Conservation (phyloP, 2,888 invertebrate species). For the Tolmerus cingulatus region DNA sequence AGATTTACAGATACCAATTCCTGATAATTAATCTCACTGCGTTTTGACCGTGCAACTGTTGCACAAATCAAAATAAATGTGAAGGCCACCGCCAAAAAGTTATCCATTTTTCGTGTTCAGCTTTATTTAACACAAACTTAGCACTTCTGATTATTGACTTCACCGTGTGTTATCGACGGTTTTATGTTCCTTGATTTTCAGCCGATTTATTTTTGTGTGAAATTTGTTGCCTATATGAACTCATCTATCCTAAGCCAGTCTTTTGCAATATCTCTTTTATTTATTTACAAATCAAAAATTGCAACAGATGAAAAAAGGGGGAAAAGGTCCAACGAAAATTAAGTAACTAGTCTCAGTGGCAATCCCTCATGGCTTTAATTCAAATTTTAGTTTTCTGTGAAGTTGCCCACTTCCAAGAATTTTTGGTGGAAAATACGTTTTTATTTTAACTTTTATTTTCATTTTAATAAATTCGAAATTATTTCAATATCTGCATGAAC, state of each 20-base stretch:
- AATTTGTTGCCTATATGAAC: neutral
- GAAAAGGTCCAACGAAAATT: neutral
- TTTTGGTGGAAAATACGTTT: slow-evolving; percentile 47
- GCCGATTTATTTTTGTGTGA: neutral
- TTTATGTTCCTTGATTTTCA: neutral
- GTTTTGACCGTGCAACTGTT: neutral
- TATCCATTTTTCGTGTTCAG: neutral
- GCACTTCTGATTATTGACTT: neutral
- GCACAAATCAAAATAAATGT: neutral
- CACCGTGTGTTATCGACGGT: neutral
- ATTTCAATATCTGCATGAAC: neutral
- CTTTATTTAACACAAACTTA: neutral
- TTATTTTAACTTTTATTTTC: slow-evolving; percentile 44
- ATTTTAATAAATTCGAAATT: slow-evolving; percentile 17
- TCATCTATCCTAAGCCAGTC: slow-evolving; percentile 25
- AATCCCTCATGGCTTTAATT: neutral
- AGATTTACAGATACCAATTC: slow-evolving; percentile 59
- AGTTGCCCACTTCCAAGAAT: slow-evolving; percentile 14
- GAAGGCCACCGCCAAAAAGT: neutral
- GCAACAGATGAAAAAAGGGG: neutral
- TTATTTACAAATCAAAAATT: slow-evolving; percentile 15
- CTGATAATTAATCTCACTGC: slow-evolving; percentile 32
- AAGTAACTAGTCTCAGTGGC: neutral
- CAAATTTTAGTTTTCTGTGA: neutral
- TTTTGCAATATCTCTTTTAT: neutral